phyloP scores from a whole-genome alignment of 2,797 vertebrate species.

The Halcyon leucocephala region DNA sequence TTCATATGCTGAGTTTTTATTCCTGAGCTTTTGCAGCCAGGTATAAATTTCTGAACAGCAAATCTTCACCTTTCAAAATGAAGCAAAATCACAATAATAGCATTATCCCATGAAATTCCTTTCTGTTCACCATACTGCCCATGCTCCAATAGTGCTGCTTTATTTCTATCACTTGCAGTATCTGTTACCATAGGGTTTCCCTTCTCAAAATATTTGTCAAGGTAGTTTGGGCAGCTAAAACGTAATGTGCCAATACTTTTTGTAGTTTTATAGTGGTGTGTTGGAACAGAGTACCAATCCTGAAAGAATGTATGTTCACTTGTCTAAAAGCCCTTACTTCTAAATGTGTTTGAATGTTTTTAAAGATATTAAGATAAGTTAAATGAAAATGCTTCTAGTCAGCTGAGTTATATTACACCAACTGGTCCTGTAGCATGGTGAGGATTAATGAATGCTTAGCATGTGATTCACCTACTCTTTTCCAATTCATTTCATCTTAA shows the following conservation, averaged over 20 bases:
- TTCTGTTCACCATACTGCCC: rapidly evolving
- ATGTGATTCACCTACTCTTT: background rate
- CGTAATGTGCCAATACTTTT: background rate
- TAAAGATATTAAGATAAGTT: background rate
- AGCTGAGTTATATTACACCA: background rate
- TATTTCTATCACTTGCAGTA: background rate
- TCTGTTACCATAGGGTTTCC: background rate
- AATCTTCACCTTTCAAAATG: background rate
- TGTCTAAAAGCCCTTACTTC: background rate
- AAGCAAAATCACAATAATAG: background rate
- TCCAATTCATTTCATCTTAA: background rate
- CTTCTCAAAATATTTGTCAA: background rate
- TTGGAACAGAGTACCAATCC: background rate
- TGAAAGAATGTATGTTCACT: background rate
- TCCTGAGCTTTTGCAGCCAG: background rate
- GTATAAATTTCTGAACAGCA: background rate
- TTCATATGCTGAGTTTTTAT: background rate
- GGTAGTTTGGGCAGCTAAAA: background rate
- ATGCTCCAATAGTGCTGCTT: background rate
- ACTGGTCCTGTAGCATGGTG: background rate
- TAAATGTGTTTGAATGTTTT: background rate
- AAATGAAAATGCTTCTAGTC: background rate
- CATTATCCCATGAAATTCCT: background rate
- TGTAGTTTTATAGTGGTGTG: background rate
- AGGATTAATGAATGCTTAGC: background rate